These are phyloP conservation scores for Trachelus stipa DNA, from an alignment of 2,888 invertebrate genomes.

Conservation along the genomic window DNA sequence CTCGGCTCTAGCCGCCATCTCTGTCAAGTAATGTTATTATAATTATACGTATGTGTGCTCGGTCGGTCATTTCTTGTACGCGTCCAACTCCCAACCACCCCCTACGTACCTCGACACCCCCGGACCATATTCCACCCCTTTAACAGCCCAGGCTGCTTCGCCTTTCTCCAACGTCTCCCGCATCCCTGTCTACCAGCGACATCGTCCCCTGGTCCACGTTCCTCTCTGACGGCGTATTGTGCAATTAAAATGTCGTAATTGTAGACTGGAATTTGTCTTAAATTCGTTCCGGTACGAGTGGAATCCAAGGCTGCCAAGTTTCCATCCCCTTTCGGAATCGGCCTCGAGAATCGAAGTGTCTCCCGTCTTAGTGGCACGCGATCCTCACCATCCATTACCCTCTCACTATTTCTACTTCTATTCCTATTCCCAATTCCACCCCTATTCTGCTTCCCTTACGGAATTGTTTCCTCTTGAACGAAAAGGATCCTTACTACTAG, in stretches of 20 bases:
- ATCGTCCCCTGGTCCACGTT: slow-evolving; percentile 8
- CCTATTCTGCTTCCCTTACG: background rate
- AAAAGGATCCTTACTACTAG: background rate
- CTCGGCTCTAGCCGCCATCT: slow-evolving; percentile 61
- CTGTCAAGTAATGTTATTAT: slow-evolving; percentile 67
- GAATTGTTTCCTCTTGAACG: background rate
- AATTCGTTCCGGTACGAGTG: slow-evolving; percentile 8
- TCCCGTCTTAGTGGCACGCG: background rate
- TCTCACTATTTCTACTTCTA: background rate
- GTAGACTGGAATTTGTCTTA: slow-evolving; percentile 19
- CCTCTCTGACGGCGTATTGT: slow-evolving; percentile 39
- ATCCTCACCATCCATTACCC: background rate
- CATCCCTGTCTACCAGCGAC: slow-evolving; percentile 15
- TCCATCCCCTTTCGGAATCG: background rate
- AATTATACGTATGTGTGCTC: slow-evolving; percentile 58
- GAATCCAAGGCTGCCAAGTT: background rate
- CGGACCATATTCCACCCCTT: slow-evolving; percentile 3
- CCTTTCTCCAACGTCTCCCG: slow-evolving; percentile 15
- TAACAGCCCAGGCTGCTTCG: slow-evolving; percentile 19
- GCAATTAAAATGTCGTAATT: slow-evolving; percentile 59
- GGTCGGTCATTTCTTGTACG: slow-evolving; percentile 59
- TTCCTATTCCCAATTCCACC: background rate
- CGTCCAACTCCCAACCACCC: slow-evolving; percentile 12
- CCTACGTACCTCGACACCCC: slow-evolving; percentile 6
- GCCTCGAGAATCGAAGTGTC: background rate